Evolutionary conservation across 2,888 invertebrate species (phyloP), one percentile per base, ranked within the genome.

Genomic region (Lasioglossum leucozonium): DNA sequence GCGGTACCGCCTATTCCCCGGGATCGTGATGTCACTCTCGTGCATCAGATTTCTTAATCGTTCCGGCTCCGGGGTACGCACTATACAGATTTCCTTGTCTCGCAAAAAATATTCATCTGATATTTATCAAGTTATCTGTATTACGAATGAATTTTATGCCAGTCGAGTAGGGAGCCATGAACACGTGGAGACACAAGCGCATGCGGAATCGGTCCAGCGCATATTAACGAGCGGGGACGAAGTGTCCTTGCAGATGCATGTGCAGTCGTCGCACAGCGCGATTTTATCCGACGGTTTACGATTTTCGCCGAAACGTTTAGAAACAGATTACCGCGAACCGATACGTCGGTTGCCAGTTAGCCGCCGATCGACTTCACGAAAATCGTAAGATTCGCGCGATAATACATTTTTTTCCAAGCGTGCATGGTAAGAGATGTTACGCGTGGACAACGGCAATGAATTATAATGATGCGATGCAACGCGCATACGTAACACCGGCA

Each of bases 211-310:
- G 51, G 72, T n/a, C 62, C 37, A 22, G 1, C 11, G 71, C 34
- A 58, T 62, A 58, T 37, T 13, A 62, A 71, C 44, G 16, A 69
- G 62, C 5, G 26, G 37, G 26, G 37, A 16, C 40, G 5, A 13
- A 10, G 58, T 58, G 72, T 44, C 58, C 72, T 74, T 47, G 42
- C 72, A 16, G 34, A 13, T 34, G 34, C 44, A 40, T 37, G 72
- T 58, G 37, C 67, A 51, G 16, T 44, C 37, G 72, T 47, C 44
- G 55, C 83, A 73, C 40, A 30, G 40, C 74, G 26, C 18, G 34
- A 42, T 72, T 18, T 58, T 11, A 10, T n/a, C 26, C 13, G 22
- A 3, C 1, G 18, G 37, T 40, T 26, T 65, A 65, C 75, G 81
- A n/a, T n/a, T n/a, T 55, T 55, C n/a, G 11, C 3, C 3, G 55